Evolutionary conservation across 2,888 invertebrate species (phyloP).

Genomic region (Torymus auratus): DNA sequence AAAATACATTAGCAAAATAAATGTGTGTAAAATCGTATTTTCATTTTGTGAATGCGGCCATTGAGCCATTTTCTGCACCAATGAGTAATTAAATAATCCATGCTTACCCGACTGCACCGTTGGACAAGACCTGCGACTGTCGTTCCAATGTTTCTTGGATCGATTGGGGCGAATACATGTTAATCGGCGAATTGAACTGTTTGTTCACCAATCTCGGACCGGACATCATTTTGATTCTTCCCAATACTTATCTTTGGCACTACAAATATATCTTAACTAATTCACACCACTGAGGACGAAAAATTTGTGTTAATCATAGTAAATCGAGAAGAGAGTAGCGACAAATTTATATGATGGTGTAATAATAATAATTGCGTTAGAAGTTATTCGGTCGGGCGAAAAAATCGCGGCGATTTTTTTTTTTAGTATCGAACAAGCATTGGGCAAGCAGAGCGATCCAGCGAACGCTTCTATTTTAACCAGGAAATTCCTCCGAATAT

Average conservation of each 20-base stretch:
- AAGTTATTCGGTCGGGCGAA: too few species aligned
- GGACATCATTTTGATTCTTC: conserved; percentile 82
- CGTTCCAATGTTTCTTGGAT: conserved; percentile 88
- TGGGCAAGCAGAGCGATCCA: conserved; percentile 43
- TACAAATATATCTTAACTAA: background rate
- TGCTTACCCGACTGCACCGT: conserved; percentile 89
- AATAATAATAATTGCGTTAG: too few species aligned
- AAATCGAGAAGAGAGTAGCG: background rate
- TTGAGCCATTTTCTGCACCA: background rate
- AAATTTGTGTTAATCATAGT: background rate
- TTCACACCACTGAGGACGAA: background rate
- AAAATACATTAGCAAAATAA: background rate
- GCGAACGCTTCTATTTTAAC: conserved; percentile 66
- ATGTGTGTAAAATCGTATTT: background rate
- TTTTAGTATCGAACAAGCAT: conserved; percentile 42
- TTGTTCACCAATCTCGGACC: conserved; percentile 87
- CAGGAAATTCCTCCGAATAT: conserved; percentile 75
- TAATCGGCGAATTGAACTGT: conserved; percentile 93
- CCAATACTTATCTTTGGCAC: conserved; percentile 62
- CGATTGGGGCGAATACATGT: conserved; percentile 88
- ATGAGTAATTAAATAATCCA: background rate
- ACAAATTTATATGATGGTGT: too few species aligned
- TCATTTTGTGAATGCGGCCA: too few species aligned
- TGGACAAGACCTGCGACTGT: conserved; percentile 86
- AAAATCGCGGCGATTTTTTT: background rate